phyloP scores from a whole-genome alignment of 2,797 vertebrate genomes.

The Microtus obscurus region DNA sequence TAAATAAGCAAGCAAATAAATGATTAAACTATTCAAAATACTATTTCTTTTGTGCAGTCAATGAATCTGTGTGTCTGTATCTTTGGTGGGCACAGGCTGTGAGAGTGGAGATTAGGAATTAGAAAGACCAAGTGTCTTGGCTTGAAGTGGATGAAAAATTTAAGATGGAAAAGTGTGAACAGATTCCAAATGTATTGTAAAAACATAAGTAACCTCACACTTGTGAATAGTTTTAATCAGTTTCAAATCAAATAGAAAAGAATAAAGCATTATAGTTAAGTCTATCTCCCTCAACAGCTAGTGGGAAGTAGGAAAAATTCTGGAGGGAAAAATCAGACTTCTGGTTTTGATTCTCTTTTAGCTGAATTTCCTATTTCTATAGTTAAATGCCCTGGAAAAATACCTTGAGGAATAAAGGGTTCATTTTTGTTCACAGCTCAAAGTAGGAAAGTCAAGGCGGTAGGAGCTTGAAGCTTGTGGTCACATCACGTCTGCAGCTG shows the following conservation, averaged over 20 bases:
- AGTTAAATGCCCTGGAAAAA: neutral
- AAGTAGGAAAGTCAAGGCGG: neutral
- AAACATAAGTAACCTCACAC: neutral
- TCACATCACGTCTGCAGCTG: neutral
- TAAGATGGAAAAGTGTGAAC: neutral
- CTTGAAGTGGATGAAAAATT: neutral
- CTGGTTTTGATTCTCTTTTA: neutral
- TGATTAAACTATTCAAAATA: neutral
- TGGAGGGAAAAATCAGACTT: neutral
- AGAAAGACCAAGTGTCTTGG: neutral
- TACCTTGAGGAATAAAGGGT: neutral
- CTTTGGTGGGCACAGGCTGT: neutral
- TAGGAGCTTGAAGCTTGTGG: neutral
- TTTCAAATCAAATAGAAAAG: constrained; percentile 3
- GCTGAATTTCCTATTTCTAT: neutral
- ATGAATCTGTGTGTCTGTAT: neutral
- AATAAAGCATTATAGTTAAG: constrained; percentile 18
- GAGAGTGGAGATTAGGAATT: neutral
- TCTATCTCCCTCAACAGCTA: neutral
- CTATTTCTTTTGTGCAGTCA: neutral
- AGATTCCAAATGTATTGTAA: constrained; percentile 27
- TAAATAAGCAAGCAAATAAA: neutral
- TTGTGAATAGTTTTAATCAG: constrained; percentile 49
- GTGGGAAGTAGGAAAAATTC: neutral
- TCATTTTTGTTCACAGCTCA: neutral